Evolutionary conservation across 2,888 invertebrate genomes (phyloP), one percentile per base, ranked within the genome.

Genomic region (Micropterix aruncella): DNA sequence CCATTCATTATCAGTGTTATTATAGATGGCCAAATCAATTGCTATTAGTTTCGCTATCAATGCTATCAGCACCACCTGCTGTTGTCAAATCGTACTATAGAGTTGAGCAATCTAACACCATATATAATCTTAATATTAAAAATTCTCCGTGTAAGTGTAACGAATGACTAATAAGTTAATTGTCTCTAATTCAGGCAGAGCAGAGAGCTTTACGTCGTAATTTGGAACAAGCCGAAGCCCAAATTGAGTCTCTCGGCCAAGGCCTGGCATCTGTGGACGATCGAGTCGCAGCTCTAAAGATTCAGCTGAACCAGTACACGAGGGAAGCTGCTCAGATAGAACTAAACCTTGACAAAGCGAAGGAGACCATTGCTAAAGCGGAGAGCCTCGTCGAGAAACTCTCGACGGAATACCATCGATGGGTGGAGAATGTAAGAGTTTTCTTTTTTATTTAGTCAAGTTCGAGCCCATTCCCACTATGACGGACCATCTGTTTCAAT

Each of bases 321-420:
- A 87, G 90, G 53, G 96, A 96, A 62, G 97, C 95, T 1, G 94
- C 96, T 2, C 84, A 89, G 54, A 75, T 94, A 37, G 93, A 95
- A 61, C 78, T 93, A 43, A 80, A 81, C 52, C 68, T 96, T 18
- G 79, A 79, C 42, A 79, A 78, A 53, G 87, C 88, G 1, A 77
- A 83, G 50, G 78, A 79, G 50, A 89, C 88, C 0, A 77, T 97
- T 19, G 63, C 67, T 14, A 80, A 85, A 15, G 90, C 89, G 1
- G 85, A 84, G 59, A 78, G 78, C 0, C 69, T 99, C 16, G 85
- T 99, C 2, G 77, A 75, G 15, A 91, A 94, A 59, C 71, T 99
- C 9, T 85, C 87, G 43, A 84, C 86, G 17, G 99, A 99, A 61
- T 92, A 86, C 65, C 65, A 74, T 36, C 78, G 92, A 16, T 99